Percentiles rank a stretch among this genome's conserved stretches.
phyloP scores from a whole-genome alignment of 2,797 vertebrate genomes.

The Pseudomugil tenellus region DNA sequence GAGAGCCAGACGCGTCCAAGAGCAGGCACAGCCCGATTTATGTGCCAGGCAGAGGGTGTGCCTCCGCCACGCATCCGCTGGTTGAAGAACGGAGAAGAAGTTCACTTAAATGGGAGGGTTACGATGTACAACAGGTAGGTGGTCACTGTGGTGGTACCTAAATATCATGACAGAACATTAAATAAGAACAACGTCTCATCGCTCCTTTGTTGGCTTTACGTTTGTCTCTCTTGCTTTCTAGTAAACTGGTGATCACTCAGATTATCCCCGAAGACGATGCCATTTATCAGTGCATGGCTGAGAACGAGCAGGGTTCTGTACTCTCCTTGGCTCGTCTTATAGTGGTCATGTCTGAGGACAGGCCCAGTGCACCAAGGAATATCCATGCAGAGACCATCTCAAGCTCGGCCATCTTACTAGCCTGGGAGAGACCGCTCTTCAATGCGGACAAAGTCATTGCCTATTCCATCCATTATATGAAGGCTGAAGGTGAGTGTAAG shows the following conservation, averaged over 20 bases:
- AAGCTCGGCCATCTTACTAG: conserved; percentile 96
- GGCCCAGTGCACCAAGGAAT: conserved; percentile 93
- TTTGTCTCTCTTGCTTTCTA: conserved; percentile 55
- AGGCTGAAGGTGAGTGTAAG: conserved; percentile 91
- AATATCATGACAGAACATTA: background rate
- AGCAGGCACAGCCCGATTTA: conserved; percentile 96
- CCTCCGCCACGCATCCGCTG: conserved; percentile 92
- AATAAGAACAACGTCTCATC: background rate
- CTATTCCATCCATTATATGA: conserved; percentile 98
- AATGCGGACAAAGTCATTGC: conserved; percentile 98
- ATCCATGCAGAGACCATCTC: conserved; percentile 96
- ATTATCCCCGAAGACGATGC: conserved; percentile 98
- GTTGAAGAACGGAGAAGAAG: conserved; percentile 93
- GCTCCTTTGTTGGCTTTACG: background rate
- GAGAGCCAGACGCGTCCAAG: conserved; percentile 96
- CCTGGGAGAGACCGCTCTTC: conserved; percentile 95
- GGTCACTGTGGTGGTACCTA: background rate
- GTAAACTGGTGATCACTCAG: conserved; percentile 98
- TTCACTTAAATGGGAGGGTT: conserved; percentile 95
- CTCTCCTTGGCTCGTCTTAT: conserved; percentile 92
- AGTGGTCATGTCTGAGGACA: conserved; percentile 96
- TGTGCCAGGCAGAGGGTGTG: conserved; percentile 93
- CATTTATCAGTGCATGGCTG: conserved; percentile 96
- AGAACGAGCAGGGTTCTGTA: conserved; percentile 90
- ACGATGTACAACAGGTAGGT: conserved; percentile 97